Evolutionary conservation across 2,797 vertebrate genomes (phyloP).

Genomic region (Oreortyx pictus): DNA sequence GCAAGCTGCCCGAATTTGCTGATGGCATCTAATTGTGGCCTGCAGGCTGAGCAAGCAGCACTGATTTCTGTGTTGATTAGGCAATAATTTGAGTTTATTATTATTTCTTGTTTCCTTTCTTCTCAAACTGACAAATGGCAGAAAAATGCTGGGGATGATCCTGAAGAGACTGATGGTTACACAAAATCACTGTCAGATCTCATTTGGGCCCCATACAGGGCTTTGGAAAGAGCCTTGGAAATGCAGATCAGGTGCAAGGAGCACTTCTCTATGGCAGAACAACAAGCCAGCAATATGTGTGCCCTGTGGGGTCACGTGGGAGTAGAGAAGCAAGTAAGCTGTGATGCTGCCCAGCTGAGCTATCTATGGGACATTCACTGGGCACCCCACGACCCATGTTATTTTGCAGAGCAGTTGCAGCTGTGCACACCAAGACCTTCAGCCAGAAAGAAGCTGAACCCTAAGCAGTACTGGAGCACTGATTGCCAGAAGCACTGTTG

Average conservation of each 20-base stretch:
- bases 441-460: neutral
- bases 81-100: conserved; percentile 63
- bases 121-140: conserved; percentile 61
- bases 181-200: conserved; percentile 23
- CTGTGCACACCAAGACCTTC: neutral
- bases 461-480: neutral
- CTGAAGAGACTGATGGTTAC: conserved; percentile 29
- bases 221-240: neutral
- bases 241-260: neutral
- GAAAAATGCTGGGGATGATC: conserved; percentile 44
- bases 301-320: neutral
- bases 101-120: conserved; percentile 57
- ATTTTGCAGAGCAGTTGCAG: neutral
- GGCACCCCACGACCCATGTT: neutral
- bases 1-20: conserved; percentile 68
- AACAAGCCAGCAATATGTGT: neutral
- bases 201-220: neutral
- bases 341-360: neutral
- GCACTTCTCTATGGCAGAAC: neutral
- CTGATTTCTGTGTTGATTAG: conserved; percentile 67
- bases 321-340: neutral
- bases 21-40: conserved; percentile 72
- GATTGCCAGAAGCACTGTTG: neutral
- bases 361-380: neutral
- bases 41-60: conserved; percentile 52